Evolutionary conservation across 2,888 invertebrate species (phyloP).

Genomic region (Leptinotarsa tumamoca): DNA sequence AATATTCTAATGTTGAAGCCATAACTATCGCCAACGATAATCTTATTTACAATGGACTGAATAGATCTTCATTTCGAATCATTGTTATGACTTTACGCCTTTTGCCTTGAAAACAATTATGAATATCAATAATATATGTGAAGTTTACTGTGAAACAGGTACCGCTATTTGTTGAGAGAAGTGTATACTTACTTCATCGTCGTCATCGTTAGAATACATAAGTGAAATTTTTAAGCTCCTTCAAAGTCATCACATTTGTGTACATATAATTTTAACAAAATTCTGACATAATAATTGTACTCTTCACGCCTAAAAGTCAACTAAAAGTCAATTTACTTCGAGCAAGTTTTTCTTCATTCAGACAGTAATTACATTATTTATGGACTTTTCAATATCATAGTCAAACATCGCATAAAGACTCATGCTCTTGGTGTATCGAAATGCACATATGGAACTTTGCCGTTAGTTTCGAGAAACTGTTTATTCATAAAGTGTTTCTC

Average conservation of each 20-base stretch:
- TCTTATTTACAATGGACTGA: too few species aligned
- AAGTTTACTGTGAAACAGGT: neutral
- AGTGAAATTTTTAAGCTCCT: constrained; percentile 10
- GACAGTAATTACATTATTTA: constrained; percentile 19
- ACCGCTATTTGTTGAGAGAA: neutral
- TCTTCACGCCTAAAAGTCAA: neutral
- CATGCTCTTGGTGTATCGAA: constrained; percentile 30
- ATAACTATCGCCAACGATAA: too few species aligned
- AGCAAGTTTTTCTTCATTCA: constrained; percentile 1
- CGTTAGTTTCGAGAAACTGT: constrained; percentile 25
- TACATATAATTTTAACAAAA: constrained; percentile 44
- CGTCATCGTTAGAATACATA: constrained; percentile 2
- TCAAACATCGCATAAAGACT: constrained; percentile 30
- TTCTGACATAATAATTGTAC: constrained; percentile 24
- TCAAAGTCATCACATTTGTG: constrained; percentile 29
- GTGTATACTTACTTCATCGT: neutral
- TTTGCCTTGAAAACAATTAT: too few species aligned
- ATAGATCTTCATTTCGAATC: too few species aligned
- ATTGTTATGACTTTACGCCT: too few species aligned
- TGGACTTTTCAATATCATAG: constrained; percentile 31
- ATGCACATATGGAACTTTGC: constrained; percentile 28
- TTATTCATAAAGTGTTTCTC: neutral
- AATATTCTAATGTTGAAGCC: too few species aligned
- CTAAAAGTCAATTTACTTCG: constrained; percentile 16
- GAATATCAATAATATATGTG: neutral